phyloP scores from a whole-genome alignment of 1,140 invertebrate species.

The Dryas iulia region DNA sequence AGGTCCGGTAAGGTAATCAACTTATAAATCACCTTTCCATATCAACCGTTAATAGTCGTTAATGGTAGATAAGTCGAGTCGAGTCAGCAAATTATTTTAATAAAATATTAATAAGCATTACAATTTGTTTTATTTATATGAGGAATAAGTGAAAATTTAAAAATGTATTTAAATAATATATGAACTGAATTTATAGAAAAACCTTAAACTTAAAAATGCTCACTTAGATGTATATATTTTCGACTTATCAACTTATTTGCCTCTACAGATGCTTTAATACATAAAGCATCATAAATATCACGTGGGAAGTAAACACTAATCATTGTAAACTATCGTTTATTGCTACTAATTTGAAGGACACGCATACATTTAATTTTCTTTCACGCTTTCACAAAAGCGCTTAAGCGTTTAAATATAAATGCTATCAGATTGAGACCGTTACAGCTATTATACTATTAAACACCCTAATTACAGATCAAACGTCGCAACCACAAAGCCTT shows the following conservation, averaged over 20 bases:
- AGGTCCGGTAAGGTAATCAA: no score
- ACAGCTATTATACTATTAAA: conserved; percentile 70
- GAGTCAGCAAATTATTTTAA: no score
- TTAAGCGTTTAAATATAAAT: conserved; percentile 55
- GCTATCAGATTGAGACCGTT: conserved; percentile 65
- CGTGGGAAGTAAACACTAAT: background rate
- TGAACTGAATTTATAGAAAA: no score
- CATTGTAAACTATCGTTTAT: conserved; percentile 31
- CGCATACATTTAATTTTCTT: conserved; percentile 40
- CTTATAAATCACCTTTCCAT: no score
- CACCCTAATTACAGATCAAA: conserved; percentile 74
- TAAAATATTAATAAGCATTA: no score
- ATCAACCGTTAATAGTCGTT: no score
- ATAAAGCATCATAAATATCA: background rate
- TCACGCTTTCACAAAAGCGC: conserved; percentile 51
- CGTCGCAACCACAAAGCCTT: conserved; percentile 68
- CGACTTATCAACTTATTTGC: background rate
- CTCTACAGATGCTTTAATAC: background rate
- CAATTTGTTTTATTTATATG: no score
- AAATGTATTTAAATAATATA: no score
- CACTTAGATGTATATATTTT: no score
- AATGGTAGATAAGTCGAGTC: no score
- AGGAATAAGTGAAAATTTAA: no score
- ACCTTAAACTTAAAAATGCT: no score
- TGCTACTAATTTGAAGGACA: conserved; percentile 45